Base-by-base conservation (phyloP, 1,140 invertebrate species). In the Atta colombica region DNA sequence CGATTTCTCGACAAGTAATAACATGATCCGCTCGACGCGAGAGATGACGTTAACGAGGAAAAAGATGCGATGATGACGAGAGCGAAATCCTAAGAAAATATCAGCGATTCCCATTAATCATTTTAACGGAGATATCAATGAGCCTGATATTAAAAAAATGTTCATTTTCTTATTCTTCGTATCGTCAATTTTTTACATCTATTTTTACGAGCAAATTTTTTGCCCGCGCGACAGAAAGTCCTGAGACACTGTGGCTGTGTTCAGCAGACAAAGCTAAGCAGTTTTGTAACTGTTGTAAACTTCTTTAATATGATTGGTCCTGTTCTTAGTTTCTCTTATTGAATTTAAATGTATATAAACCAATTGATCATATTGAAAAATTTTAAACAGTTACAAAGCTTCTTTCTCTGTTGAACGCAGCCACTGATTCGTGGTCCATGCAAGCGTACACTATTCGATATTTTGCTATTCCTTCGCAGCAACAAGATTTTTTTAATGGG, bases 1-100 rank as follows among this genome's bases (percentile, higher is more conserved):
- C 81, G 66, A 77, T 85, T 86, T 82, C 60, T 31, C 31, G 69
- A 74, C 80, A 35, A 21, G 71, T 51, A 39, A 75, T 80, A 87
- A 72, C 87, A 31, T 63, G 60, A 60, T 81, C 28, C 28, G 68
- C 31, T 72, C 51, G 49, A 69, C 18, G 68, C 55, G 68, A 51
- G 39, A 31, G 18, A 74, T 61, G 80, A 84, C 80, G 68, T 45
- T 82, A 68, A 63, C 55, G 66, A 71, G 21, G 55, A 60, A n/a
- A 81, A 6, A 81, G 63, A 75, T 21, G 61, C 12, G 31, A 7
- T 53, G 14, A 31, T 51, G 72, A 58, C 51, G 49, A 39, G 53
- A 28, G 8, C 12, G 35, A 49, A 49, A 12, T 58, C 21, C 61
- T 18, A 0, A 49, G 25, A 18, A 75, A 63, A 58, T 72, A 68